Evolutionary conservation across 2,888 invertebrate genomes (phyloP), one percentile per base, ranked within the genome.

Genomic region (Chaitophorus viminalis): DNA sequence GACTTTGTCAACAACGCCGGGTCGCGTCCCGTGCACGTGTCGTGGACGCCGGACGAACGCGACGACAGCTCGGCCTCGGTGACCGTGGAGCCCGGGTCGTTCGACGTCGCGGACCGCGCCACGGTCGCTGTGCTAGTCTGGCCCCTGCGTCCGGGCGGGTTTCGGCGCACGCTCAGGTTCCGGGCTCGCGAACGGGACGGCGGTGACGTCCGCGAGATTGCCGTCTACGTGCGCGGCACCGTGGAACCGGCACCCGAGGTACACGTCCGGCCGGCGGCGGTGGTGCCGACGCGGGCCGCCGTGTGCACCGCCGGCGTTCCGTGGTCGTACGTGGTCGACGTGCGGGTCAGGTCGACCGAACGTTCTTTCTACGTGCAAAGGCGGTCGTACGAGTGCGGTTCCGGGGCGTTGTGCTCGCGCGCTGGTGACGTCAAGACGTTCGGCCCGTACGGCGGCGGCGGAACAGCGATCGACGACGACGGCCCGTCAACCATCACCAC

Each of bases 161-260:
- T 87, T 2, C 79, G 86, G 4, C 25, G 36, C 14, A 11, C 39
- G 36, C 29, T 87, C 1, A 25, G 9, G 72, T 87, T 87, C 46
- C 11, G 18, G 25, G 9, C 31, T 25, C 25, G 14, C 3, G 65
- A 87, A 31, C 6, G 11, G 5, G 86, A 87, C 60, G 60, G 86
- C 60, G 60, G 86, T 9, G 9, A 6, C 54, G 33, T 17, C 4
- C 39, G 31, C n/a, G 39, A 31, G 4, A 29, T 5, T 17, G 25
- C 11, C 9, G 74, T 81, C 17, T 81, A 87, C 54, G 65, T 87
- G 25, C 86, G 86, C 8, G 86, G 86, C 3, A 11, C 5, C 25
- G 60, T 46, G n/a, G 79, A 81, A 29, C 60, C 5, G 25, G 14
- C 9, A 31, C 79, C 86, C 39, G 39, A 25, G 8, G 74, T 87